Evolutionary conservation across 2,888 invertebrate species (phyloP).

Genomic region (Calameuta filiformis): DNA sequence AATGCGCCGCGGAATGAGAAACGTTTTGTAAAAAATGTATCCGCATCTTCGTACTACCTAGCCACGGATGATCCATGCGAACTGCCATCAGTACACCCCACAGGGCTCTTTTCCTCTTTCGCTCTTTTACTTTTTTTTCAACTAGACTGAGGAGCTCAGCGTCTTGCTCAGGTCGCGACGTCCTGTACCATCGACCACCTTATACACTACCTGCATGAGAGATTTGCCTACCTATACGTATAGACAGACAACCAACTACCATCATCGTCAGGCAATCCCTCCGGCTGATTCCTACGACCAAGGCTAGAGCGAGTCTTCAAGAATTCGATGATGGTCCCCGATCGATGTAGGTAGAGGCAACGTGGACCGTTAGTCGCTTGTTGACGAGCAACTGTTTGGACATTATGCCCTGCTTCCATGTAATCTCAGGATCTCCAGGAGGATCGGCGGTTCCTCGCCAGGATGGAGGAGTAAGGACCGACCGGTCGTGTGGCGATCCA

Average conservation of each 20-base stretch:
- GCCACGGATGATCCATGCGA: slow-evolving; percentile 15
- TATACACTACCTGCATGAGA: background rate
- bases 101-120: slow-evolving; percentile 24
- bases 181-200: background rate
- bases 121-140: slow-evolving; percentile 14
- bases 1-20: slow-evolving; percentile 63
- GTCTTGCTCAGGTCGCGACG: background rate
- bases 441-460: slow-evolving; percentile 13
- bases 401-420: slow-evolving; percentile 56
- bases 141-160: background rate
- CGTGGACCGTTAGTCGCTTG: slow-evolving; percentile 22
- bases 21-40: slow-evolving; percentile 57
- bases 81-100: background rate
- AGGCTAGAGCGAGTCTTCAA: slow-evolving; percentile 12
- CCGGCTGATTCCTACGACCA: background rate
- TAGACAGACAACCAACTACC: background rate
- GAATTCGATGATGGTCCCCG: slow-evolving; percentile 41
- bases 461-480: slow-evolving; percentile 29
- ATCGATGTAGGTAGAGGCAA: slow-evolving; percentile 24
- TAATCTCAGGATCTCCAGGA: slow-evolving; percentile 53
- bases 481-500: slow-evolving; percentile 55
- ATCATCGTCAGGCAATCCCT: background rate
- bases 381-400: slow-evolving; percentile 60
- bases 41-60: slow-evolving; percentile 51
- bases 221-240: background rate